Conservation (phyloP, 35 echinoderm and acorn worm genomes). For the Diadema setosum region DNA sequence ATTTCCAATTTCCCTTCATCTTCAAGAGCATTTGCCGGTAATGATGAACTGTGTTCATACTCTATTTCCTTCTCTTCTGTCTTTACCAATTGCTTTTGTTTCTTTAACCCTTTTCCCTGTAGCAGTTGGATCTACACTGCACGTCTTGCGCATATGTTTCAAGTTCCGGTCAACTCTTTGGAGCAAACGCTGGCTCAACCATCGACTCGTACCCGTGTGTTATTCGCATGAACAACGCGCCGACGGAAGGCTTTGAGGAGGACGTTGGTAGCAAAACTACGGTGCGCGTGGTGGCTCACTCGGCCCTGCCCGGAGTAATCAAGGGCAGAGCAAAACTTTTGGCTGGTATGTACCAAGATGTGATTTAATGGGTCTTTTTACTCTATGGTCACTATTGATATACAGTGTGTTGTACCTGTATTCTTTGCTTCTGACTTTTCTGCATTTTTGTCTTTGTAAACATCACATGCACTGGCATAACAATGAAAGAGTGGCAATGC, state of each 20-base stretch:
- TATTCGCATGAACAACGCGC: constrained; percentile 62
- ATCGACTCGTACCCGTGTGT: constrained; percentile 40
- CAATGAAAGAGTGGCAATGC: no score
- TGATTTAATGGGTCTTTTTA: no score
- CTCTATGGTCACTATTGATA: no score
- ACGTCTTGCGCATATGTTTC: constrained; percentile 36
- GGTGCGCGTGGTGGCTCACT: constrained; percentile 25
- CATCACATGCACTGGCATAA: no score
- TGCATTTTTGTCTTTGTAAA: no score
- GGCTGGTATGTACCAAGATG: no score
- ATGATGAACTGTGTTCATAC: background rate
- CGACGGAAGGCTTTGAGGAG: constrained; percentile 33
- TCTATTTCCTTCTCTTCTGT: background rate
- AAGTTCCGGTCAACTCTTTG: constrained; percentile 41
- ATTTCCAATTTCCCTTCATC: no score
- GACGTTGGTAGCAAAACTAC: constrained; percentile 50
- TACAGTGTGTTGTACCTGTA: no score
- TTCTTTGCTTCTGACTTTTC: no score
- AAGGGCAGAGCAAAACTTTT: no score
- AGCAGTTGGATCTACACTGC: constrained; percentile 34
- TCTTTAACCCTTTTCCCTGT: constrained; percentile 3
- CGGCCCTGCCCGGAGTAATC: background rate
- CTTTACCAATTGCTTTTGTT: background rate
- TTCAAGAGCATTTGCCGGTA: no score
- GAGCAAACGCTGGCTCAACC: background rate